Percentiles rank a stretch among this genome's conserved stretches.
Conservation (phyloP, 2,888 invertebrate genomes). For the Cacoxenus indagator region DNA sequence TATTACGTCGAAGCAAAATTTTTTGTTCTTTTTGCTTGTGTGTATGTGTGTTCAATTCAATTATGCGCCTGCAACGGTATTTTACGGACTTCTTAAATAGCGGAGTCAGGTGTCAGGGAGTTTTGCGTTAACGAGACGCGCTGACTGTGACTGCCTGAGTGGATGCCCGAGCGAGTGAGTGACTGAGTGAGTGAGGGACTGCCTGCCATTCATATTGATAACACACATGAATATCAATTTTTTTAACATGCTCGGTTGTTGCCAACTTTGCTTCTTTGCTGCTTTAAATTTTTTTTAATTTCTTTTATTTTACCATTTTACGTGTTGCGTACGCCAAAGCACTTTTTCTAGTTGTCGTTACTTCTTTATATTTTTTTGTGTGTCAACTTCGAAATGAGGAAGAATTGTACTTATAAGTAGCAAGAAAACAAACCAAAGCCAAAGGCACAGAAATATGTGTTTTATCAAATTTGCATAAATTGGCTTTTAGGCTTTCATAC, state of each 20-base stretch:
- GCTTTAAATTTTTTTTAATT: neutral
- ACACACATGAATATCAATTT: slow-evolving; percentile 58
- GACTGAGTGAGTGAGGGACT: slow-evolving; percentile 40
- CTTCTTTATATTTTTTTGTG: slow-evolving; percentile 31
- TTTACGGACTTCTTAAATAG: neutral
- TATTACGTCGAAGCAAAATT: neutral
- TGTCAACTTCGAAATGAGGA: slow-evolving; percentile 4
- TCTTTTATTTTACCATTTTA: neutral
- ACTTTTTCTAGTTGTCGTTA: slow-evolving; percentile 19
- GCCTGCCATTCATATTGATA: slow-evolving; percentile 38
- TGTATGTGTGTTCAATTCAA: neutral
- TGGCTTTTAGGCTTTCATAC: neutral
- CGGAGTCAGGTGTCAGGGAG: neutral
- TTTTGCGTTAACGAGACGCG: too few species aligned
- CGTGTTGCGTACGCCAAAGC: slow-evolving; percentile 14
- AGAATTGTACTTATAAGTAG: neutral
- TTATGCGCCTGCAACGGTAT: neutral
- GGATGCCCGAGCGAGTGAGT: neutral
- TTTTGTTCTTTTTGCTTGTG: slow-evolving; percentile 21
- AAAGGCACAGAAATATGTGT: neutral
- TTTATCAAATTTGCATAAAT: slow-evolving; percentile 4
- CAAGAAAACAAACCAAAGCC: neutral
- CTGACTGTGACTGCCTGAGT: too few species aligned
- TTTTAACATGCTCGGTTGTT: slow-evolving; percentile 52
- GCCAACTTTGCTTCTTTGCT: slow-evolving; percentile 45